Conservation (phyloP, 2,113 vertebrate species). For the Melanerpes aurifrons region DNA sequence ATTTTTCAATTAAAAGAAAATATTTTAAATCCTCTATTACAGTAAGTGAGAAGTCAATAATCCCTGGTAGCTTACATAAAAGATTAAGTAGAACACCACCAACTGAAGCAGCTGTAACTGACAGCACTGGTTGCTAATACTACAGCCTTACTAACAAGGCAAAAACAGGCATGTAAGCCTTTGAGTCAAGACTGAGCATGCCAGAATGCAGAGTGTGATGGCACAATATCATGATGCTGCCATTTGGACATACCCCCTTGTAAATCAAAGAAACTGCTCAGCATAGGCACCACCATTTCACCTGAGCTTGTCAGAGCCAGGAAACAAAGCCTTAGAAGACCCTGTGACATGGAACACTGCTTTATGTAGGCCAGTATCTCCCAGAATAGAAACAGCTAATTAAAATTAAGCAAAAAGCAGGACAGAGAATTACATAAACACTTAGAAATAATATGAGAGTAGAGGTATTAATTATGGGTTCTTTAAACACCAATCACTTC, state of each 20-base stretch:
- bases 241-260: neutral
- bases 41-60: conserved; percentile 10
- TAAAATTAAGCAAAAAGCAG: conserved; percentile 29
- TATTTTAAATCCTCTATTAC: neutral
- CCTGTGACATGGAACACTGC: neutral
- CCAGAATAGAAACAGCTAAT: conserved; percentile 36
- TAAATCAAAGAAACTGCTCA: neutral
- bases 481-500: neutral
- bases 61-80: conserved; percentile 44
- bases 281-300: neutral
- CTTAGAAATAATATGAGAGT: neutral
- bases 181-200: neutral
- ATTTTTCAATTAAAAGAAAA: neutral
- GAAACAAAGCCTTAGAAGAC: neutral
- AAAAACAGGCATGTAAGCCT: neutral
- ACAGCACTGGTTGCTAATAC: neutral
- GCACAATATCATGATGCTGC: neutral
- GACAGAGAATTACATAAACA: neutral
- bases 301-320: neutral
- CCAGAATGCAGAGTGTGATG: neutral
- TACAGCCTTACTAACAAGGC: neutral
- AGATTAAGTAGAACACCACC: conserved; percentile 20
- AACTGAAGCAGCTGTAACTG: neutral
- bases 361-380: neutral
- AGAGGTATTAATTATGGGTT: neutral